A percentile compares a stretch with the other conserved stretches of the same genome.
Evolutionary conservation across 2,888 invertebrate species (phyloP).

Genomic region (Rosalia funebris): DNA sequence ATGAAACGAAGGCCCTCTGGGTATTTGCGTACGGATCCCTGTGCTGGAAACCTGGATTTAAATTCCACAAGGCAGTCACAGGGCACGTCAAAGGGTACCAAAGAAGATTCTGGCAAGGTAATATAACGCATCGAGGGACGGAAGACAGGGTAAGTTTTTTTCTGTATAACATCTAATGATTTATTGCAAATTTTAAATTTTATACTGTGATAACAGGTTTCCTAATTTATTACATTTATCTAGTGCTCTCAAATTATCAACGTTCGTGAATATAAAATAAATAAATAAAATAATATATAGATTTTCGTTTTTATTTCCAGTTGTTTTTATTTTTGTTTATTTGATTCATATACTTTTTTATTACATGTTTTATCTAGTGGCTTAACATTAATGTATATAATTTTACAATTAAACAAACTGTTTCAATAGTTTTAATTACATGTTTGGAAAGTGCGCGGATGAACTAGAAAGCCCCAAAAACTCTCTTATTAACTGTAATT

Average conservation of each 20-base stretch:
- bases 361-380: too few species aligned
- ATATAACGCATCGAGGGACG: conserved; percentile 83
- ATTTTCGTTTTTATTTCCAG: too few species aligned
- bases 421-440: neutral
- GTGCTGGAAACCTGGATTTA: conserved; percentile 95
- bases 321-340: too few species aligned
- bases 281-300: too few species aligned
- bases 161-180: conserved; percentile 20
- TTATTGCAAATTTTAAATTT: conserved; percentile 8
- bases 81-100: conserved; percentile 87
- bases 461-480: neutral
- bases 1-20: conserved; percentile 74
- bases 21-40: conserved; percentile 96
- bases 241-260: too few species aligned
- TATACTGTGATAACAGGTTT: neutral
- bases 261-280: too few species aligned
- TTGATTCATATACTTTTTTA: too few species aligned
- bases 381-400: too few species aligned
- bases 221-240: neutral
- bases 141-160: conserved; percentile 71
- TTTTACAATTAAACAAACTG: too few species aligned
- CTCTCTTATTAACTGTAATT: neutral
- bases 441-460: neutral
- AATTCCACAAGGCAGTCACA: conserved; percentile 79
- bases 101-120: conserved; percentile 93